phyloP scores from a whole-genome alignment of 2,797 vertebrate species.

The Clarias fuscus region DNA sequence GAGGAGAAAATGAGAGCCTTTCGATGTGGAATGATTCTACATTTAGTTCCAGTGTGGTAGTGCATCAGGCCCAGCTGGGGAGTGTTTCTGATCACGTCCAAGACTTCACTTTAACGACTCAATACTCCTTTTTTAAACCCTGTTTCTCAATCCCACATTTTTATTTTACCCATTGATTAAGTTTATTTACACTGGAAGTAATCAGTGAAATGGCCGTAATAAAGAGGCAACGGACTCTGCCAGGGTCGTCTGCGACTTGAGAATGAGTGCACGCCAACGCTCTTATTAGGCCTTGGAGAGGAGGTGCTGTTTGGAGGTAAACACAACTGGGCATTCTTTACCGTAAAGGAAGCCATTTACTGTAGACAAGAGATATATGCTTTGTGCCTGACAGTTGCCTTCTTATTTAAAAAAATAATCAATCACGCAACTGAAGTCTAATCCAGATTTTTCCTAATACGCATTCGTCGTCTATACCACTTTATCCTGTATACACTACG shows the following conservation, averaged over 20 bases:
- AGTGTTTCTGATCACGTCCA: conserved; percentile 23
- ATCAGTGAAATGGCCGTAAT: conserved; percentile 13
- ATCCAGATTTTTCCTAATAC: not conserved
- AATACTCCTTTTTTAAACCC: not conserved
- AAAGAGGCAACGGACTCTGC: not conserved
- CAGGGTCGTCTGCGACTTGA: not conserved
- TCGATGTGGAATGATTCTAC: conserved; percentile 12
- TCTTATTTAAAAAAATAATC: not conserved
- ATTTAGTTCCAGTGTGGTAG: conserved; percentile 23
- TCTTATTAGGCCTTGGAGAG: not conserved
- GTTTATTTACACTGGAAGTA: not conserved
- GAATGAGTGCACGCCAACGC: not conserved
- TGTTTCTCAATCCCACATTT: not conserved
- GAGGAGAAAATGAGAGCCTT: conserved; percentile 25
- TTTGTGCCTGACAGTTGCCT: not conserved
- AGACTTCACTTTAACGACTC: not conserved
- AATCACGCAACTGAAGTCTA: not conserved
- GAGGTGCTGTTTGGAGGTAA: not conserved
- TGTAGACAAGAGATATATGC: not conserved
- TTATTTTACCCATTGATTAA: conserved; percentile 9
- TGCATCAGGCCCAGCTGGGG: conserved; percentile 4
- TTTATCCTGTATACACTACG: too few relatives aligned
- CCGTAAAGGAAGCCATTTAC: not conserved
- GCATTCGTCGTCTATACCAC: too few relatives aligned
- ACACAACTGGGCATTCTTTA: not conserved